Base-by-base conservation (phyloP, 2,113 vertebrate genomes). In the Hydropotes inermis region DNA sequence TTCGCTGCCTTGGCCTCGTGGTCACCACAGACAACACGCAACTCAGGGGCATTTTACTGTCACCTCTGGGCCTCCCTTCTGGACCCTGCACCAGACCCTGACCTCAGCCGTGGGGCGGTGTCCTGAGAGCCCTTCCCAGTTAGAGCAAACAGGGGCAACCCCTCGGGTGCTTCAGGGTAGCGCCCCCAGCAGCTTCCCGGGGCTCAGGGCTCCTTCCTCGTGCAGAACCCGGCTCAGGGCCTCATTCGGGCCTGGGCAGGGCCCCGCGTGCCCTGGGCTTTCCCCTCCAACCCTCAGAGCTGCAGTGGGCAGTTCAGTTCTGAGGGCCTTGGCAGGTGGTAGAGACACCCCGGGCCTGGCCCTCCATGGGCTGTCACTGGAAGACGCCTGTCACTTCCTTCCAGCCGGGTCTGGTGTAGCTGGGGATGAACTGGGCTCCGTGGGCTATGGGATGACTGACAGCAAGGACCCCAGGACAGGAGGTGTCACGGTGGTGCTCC, bases 1-100 rank as follows among this genome's bases (percentile, higher is more conserved):
- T 91, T 98, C 92, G 55, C 57, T 36, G 3, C 85, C 67, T 86
- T 90, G 86, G 97, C 36, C 54, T 70, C 0, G 3, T 28, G 47
- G 43, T 78, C 91, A 95, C 45, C 11, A 60, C 50, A 95, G 93
- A 97, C 96, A 97, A 50, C 4, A 11, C 1, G 13, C n/a, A 12
- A 84, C 79, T 15, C n/a, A 8, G 17, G 17, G 25, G 33, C 16
- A 8, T 70, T 19, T 52, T 3, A 1, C 36, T 19, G 45, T 61
- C 25, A 28, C 10, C 43, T 83, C 54, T 36, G 78, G 25, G 54
- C 21, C 27, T 23, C 91, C 76, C 55, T 4, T 47, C 54, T 57
- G 25, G 13, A 64, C 33, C 23, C 21, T 36, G 67, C 25, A 57
- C 76, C 17, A 16, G 30, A 60, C 16, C 47, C 47, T 92, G n/a